Evolutionary conservation across 2,888 invertebrate species (phyloP), one percentile per base, ranked within the genome.

Genomic region (Mesopsocus fuscifrons): DNA sequence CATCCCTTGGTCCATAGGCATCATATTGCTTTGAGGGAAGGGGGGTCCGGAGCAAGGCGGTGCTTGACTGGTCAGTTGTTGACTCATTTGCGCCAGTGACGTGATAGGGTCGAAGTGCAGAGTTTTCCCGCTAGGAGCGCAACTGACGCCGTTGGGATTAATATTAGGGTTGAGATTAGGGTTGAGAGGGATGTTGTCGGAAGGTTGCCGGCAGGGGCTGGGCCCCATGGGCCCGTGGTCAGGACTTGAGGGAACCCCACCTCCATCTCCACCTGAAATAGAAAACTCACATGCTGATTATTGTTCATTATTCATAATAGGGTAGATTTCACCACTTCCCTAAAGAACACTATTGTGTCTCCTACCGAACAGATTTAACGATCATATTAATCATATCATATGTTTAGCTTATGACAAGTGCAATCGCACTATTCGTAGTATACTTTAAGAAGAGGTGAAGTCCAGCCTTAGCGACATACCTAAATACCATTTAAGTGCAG

Each of bases 61-160:
- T n/a, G 34, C 43, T 18, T 38, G 38, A 38, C 78, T 84, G 11
- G 88, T 85, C 49, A 91, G 63, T 57, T 88, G 87, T 56, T 91
- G 89, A 48, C 87, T 87, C 91, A 91, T 91, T 62, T 91, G 89
- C 44, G 89, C 88, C 54, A 91, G 68, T 6, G 89, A 91, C 42
- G 88, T 84, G 53, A 91, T 91, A 1, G 91, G 91, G 66, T 91
- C 91, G 61, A 91, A 91, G 57, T 74, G 84, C 55, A 71, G 62
- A 44, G 63, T 55, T 50, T 62, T 63, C 57, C 63, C 58, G 8
- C 57, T 52, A 18, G 56, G 57, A 33, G 61, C 53, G 13, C 53
- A 53, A 22, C 55, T 57, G 30, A 62, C 52, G 35, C 48, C 49
- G 35, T 51, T 45, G 23, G 53, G 49, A n/a, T 49, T 48, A 26